Base-by-base conservation (phyloP, 2,797 vertebrate species). In the Pseudochirops corinnae region DNA sequence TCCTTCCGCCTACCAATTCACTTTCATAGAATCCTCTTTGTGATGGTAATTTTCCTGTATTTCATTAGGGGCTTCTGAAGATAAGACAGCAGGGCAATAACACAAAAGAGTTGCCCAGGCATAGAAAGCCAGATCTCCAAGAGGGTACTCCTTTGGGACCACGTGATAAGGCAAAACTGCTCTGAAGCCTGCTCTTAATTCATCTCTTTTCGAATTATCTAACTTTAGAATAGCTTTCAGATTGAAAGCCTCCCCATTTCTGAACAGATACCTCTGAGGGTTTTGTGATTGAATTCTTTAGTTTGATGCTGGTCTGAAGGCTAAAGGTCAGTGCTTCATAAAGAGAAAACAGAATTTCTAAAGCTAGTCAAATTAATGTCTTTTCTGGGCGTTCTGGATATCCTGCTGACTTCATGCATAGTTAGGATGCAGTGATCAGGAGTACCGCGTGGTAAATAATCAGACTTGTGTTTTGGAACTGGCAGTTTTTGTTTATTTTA, bases 181-280 rank as follows among this genome's bases (percentile, higher is more conserved):
- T 92, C 91, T 94, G 94, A 33, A 95, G 18, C 55, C 91, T 52
- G 55, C 95, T 87, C 92, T 92, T 87, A 90, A 58, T 10, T 55
- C 53, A 92, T 57, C 96, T 91, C 53, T 16, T 74, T 28, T 95
- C 92, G n/a, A 96, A 50, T 94, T 56, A 55, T 92, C 90, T 91
- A 93, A 46, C 93, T 50, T 52, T 2, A 93, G 90, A 94, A 91
- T 46, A 56, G 91, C 9, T 56, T 46, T 96, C 94, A 95, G 97
- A 93, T 91, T 26, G 74, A 91, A 39, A 93, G 16, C 39, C 53
- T 94, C 31, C 53, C 94, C 1, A 0, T 26, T 74, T 94, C 82
- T 13, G n/a, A 87, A 62, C 26, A 14, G 53, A 18, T 90, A 90
- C 1, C 11, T 31, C 56, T 5, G 4, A n/a, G 67, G 90, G 56